Base-by-base conservation (phyloP, 1,140 invertebrate species). In the Megalopta genalis region DNA sequence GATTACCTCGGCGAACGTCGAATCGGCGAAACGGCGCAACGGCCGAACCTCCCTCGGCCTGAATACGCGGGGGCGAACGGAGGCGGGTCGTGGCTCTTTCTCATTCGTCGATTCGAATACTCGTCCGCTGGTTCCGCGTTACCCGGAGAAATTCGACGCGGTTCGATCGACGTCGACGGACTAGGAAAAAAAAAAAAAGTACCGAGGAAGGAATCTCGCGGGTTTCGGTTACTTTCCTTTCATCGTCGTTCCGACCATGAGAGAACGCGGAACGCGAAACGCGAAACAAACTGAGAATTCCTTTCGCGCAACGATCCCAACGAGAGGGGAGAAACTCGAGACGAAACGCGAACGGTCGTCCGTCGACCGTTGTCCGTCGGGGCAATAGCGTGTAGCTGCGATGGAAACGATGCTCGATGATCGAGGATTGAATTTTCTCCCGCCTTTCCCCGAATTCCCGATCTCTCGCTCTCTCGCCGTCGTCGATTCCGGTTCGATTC, bases 361-460 rank as follows among this genome's bases (percentile, higher is more conserved):
- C 23, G n/a, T n/a, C n/a, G n/a, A n/a, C n/a, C n/a, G 57, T 71
- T 46, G 57, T 65, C 67, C 23, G 54, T 65, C 60, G 69, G 42
- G 59, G 66, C 57, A 71, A 68, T 52, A 71, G 70, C 74, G 82
- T 81, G 37, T 21, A 66, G 60, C 54, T 77, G 79, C 46, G 62
- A 65, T 63, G 80, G 76, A 82, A 86, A 73, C 75, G 82, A 72
- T 69, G 80, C 63, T 85, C 76, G 73, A 85, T 81, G 62, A 82
- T 82, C 60, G 76, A 66, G 77, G 68, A 82, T 37, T 37, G 27
- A 63, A 68, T 82, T 57, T 62, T 39, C 46, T 62, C 46, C 49
- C 49, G 46, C 54, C 27, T 25, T 70, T 62, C 52, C 57, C 64
- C 69, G n/a, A 5, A 16, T 21, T 62, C 39, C 60, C 74, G 52